Base-by-base conservation (phyloP, 1,140 invertebrate genomes). In the Drosophila novamexicana region DNA sequence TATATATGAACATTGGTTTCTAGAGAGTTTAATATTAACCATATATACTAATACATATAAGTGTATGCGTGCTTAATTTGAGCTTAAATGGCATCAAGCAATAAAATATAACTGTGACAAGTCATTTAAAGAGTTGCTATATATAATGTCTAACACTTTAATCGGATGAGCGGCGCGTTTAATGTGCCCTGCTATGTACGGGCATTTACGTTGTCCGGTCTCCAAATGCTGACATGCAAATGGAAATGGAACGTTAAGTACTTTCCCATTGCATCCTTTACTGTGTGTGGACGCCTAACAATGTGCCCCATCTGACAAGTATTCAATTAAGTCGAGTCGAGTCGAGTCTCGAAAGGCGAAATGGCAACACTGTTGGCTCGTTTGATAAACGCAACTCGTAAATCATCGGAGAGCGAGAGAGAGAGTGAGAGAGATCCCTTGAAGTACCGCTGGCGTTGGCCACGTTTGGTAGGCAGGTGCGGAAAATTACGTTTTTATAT, bases 401-500 rank as follows among this genome's bases (percentile, higher is more conserved):
- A 88, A 86, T 86, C 75, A 82, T 86, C 62, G 7, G 10, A 40
- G 59, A 36, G 34, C 50, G 8, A 32, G 6, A 49, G 47, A 44
- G 12, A 47, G 39, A 40, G 39, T 0, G 7, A 4, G 65, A 57
- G 44, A 45, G 57, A 49, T 79, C 75, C 82, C 82, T 85, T 85
- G 83, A 85, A 86, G 82, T 88, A 71, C 82, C 83, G 82, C 83
- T 85, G 66, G 47, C 64, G 50, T 71, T 72, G 59, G 42, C 57
- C 76, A 76, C 80, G 63, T 73, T 56, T 85, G 62, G 56, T 73
- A 81, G 81, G 85, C 89, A 91, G 89, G 89, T 91, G 89, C 79
- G 89, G 83, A 91, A 86, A 91, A 91, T 90, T 79, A 79, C 73
- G 22, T 82, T 90, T 85, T 91, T 91, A 88, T 89, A 91, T 86